A percentile compares a stretch with the other conserved stretches of the same genome.
These are phyloP conservation scores for Neolamprologus devosi DNA, from an alignment of 2,113 vertebrate genomes.

Conservation along the genomic window DNA sequence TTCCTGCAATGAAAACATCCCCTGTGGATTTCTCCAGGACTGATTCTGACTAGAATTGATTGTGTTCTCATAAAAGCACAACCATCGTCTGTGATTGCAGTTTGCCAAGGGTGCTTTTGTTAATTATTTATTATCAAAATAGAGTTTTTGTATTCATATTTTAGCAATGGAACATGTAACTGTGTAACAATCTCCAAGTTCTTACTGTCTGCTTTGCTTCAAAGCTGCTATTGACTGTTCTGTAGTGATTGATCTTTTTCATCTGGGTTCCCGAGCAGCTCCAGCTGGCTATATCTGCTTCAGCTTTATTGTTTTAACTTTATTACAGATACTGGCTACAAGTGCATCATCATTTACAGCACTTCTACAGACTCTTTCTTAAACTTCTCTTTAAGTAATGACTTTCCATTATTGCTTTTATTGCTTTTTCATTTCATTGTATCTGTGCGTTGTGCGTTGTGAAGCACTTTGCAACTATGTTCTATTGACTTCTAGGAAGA, in stretches of 20 bases:
- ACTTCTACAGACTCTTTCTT: background rate
- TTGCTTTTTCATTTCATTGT: background rate
- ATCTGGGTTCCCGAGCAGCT: background rate
- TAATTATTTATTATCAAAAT: background rate
- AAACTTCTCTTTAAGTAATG: background rate
- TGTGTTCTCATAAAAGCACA: background rate
- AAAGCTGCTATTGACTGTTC: background rate
- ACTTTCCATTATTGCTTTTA: slow-evolving; percentile 1
- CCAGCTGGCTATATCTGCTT: background rate
- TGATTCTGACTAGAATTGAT: background rate
- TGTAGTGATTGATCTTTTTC: background rate
- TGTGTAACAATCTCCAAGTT: background rate
- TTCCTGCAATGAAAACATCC: background rate
- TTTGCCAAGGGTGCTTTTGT: background rate
- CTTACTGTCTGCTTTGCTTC: background rate
- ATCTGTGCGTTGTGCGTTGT: background rate
- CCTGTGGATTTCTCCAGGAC: background rate
- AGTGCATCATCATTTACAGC: background rate
- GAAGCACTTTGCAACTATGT: background rate
- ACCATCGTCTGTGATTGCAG: background rate
- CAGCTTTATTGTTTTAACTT: background rate
- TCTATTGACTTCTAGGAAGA: background rate
- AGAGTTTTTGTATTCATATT: background rate
- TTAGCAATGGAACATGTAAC: background rate
- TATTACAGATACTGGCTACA: background rate